These are phyloP conservation scores for Drosophila repletoides DNA, from an alignment of 1,140 invertebrate genomes.

Conservation along the genomic window DNA sequence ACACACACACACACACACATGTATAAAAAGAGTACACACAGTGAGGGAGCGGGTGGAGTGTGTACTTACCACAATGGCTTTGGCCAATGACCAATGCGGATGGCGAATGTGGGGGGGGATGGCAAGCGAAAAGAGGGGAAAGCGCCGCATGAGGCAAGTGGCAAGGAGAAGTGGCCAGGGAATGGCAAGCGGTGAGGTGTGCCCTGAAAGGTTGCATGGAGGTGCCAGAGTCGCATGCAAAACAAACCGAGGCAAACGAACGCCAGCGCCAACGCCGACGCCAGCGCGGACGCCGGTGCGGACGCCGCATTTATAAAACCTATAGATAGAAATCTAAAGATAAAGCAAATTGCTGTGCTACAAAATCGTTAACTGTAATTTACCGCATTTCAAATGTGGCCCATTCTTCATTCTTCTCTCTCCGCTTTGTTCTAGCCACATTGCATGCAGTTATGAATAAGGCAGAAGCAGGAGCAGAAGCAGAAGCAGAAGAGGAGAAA, in stretches of 20 bases:
- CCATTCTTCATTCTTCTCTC: conserved; percentile 34
- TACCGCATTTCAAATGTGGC: conserved; percentile 70
- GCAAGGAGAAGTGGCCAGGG: too few relatives aligned
- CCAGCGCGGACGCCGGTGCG: too few relatives aligned
- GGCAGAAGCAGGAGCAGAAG: too few relatives aligned
- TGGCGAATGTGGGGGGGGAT: not conserved
- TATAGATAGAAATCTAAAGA: conserved; percentile 74
- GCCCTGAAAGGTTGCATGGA: conserved; percentile 6
- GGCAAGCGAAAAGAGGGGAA: not conserved
- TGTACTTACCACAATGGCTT: conserved; percentile 48
- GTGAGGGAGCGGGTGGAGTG: not conserved
- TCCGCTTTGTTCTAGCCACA: not conserved
- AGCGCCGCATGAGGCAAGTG: too few relatives aligned
- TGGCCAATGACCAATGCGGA: conserved; percentile 57
- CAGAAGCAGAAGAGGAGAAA: too few relatives aligned
- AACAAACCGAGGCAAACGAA: conserved; percentile 66
- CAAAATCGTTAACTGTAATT: conserved; percentile 81
- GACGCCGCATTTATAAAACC: conserved; percentile 75
- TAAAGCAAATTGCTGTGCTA: conserved; percentile 79
- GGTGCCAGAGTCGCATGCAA: conserved; percentile 60
- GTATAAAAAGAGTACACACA: not conserved
- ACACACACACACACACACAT: conserved; percentile 5
- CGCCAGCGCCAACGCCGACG: conserved; percentile 70
- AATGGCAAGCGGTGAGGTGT: too few relatives aligned
- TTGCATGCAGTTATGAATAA: conserved; percentile 54